A percentile compares a stretch with the other conserved stretches of the same genome.
These are phyloP conservation scores for Halocynthia aurantium DNA, from an alignment of 23 tunicate genomes.

Conservation along the genomic window DNA sequence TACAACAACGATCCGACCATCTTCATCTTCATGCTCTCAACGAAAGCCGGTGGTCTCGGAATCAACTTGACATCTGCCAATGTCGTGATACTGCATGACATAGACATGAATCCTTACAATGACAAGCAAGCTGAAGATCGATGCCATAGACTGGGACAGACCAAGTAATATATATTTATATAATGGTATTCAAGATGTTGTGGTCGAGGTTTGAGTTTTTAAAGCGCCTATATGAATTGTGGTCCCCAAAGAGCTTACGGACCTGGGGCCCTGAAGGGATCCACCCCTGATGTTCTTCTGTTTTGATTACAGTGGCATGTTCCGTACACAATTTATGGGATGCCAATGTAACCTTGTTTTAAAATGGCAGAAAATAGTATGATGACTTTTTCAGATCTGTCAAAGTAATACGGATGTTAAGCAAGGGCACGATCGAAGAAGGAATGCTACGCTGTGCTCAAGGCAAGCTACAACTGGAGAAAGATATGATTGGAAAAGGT, in stretches of 20 bases:
- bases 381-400: conserved; percentile 22
- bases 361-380: neutral
- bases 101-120: conserved; percentile 95
- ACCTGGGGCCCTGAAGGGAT: too few relatives aligned
- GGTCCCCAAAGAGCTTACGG: too few relatives aligned
- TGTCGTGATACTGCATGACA: conserved; percentile 92
- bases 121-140: conserved; percentile 98
- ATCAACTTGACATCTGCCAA: conserved; percentile 86
- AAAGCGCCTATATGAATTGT: too few relatives aligned
- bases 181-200: neutral
- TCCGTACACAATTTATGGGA: too few relatives aligned
- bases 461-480: conserved; percentile 52
- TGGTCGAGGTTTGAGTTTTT: too few relatives aligned
- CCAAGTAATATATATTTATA: conserved; percentile 5
- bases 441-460: conserved; percentile 60
- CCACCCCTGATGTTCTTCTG: too few relatives aligned
- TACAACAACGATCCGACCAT: conserved; percentile 50
- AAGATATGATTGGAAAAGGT: conserved; percentile 57
- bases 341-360: neutral
- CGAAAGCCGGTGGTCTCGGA: conserved; percentile 96
- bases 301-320: too few relatives aligned
- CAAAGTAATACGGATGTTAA: conserved; percentile 40
- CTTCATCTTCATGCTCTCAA: conserved; percentile 70
- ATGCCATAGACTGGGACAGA: conserved; percentile 69
- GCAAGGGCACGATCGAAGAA: conserved; percentile 69